Evolutionary conservation across 23 tunicate genomes (phyloP), one percentile per base, ranked within the genome.

Genomic region (Styela plicata): DNA sequence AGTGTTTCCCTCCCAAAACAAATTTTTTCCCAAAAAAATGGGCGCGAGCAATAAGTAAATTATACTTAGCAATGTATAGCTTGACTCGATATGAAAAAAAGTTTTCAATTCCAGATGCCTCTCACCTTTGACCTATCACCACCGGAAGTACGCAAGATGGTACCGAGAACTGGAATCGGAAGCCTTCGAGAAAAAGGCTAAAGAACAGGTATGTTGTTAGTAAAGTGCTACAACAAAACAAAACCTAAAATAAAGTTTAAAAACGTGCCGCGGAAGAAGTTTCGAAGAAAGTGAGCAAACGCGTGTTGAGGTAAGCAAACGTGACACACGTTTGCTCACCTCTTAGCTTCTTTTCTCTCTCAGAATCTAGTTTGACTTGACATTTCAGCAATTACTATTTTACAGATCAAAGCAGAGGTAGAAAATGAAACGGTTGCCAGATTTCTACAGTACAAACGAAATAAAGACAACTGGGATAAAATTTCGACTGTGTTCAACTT

Each of bases 111-210:
- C 0, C 57, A 88, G 92, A 52, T 88, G 92, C 84, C 61, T 75
- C 34, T 88, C 92, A 30, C 57, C 63, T 26, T 69, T 88, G 85
- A 88, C 92, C 0, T 88, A 88, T 67, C 80, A 82, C 28, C 92
- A 88, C 36, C 84, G 92, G 32, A 79, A 78, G 63, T 88, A 88
- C 52, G 83, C 77, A 86, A 70, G 74, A 21, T 88, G 92, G 92
- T 88, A 88, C 35, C 79, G 66, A 52, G 87, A 88, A 10, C 83
- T 88, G 28, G 92, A 88, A 53, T 30, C 52, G 1, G 27, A 83
- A 69, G 33, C 70, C 33, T 88, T 88, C 69, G 87, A 88, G 63
- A 71, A 78, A 62, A 37, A 82, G 7, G 87, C 92, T 31, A 83
- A 78, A 37, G 82, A 83, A 78, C 83, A 83, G 80, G 92, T 83